Percentiles rank a stretch among this genome's conserved stretches.
Conservation (phyloP, 2,113 vertebrate genomes). For the Ictalurus punctatus region DNA sequence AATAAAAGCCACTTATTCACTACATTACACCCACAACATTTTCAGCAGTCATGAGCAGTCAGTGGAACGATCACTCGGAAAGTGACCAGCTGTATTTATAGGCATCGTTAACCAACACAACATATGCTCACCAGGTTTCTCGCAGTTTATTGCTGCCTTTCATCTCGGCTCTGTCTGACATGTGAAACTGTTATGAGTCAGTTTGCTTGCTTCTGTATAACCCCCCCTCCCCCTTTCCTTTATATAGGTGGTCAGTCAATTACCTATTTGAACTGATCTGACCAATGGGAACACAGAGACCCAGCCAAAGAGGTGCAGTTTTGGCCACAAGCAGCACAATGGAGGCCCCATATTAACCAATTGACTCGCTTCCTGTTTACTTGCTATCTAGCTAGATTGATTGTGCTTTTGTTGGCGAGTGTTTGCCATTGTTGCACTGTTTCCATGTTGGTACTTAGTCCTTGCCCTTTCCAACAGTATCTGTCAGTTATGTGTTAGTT, state of each 20-base stretch:
- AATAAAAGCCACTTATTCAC: not conserved
- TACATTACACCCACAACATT: not conserved
- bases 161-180: not conserved
- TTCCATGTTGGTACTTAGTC: not conserved
- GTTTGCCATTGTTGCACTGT: not conserved
- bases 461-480: not conserved
- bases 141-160: not conserved
- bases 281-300: not conserved
- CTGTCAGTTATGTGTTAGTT: too few relatives aligned
- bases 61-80: not conserved
- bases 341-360: not conserved
- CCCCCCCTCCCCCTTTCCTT: not conserved
- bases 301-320: not conserved
- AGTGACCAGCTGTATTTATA: not conserved
- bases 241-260: not conserved
- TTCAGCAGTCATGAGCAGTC: not conserved
- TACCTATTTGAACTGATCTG: not conserved
- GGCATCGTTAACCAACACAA: not conserved
- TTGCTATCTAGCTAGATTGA: not conserved
- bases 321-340: not conserved
- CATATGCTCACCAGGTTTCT: not conserved
- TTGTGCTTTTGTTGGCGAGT: not conserved
- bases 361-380: not conserved
- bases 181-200: not conserved
- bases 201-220: not conserved